These are phyloP conservation scores for Anguilla marmorata DNA, from an alignment of 2,797 vertebrate species.

Conservation along the genomic window DNA sequence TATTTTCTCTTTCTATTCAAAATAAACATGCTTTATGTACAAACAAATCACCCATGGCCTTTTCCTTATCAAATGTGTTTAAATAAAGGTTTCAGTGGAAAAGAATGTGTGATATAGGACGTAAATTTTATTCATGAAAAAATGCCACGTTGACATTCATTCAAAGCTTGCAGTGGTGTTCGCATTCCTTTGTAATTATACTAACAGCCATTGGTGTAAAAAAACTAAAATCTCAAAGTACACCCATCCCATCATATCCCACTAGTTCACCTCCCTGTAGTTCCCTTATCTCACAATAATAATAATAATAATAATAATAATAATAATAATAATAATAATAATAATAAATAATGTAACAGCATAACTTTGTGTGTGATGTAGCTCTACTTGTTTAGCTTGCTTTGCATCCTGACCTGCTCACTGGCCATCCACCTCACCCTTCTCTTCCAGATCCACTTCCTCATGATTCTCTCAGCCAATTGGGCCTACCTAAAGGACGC, in stretches of 20 bases:
- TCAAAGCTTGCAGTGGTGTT: neutral
- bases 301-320: conserved; percentile 35
- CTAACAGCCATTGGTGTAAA: conserved; percentile 43
- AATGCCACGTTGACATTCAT: neutral
- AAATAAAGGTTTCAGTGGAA: neutral
- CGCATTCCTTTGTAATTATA: conserved; percentile 51
- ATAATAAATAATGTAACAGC: conserved; percentile 42
- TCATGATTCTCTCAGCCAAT: conserved; percentile 99
- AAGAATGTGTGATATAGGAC: neutral
- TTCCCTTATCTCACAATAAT: conserved; percentile 41
- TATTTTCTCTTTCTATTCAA: conserved; percentile 71
- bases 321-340: conserved; percentile 35
- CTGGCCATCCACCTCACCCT: conserved; percentile 95
- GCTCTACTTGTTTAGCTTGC: conserved; percentile 86
- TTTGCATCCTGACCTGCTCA: conserved; percentile 94
- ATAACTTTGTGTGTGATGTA: conserved; percentile 64
- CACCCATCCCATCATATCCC: conserved; percentile 45
- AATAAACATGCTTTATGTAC: conserved; percentile 84
- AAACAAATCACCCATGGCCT: conserved; percentile 63
- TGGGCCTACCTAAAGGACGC: conserved; percentile 99
- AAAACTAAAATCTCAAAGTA: conserved; percentile 32
- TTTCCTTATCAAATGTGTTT: conserved; percentile 56
- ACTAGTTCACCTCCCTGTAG: conserved; percentile 38
- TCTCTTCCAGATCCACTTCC: conserved; percentile 99
- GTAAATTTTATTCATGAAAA: neutral